Percentiles rank a stretch among this genome's conserved stretches.
Conservation (phyloP, 2,797 vertebrate species). For the Eidolon dupreanum region DNA sequence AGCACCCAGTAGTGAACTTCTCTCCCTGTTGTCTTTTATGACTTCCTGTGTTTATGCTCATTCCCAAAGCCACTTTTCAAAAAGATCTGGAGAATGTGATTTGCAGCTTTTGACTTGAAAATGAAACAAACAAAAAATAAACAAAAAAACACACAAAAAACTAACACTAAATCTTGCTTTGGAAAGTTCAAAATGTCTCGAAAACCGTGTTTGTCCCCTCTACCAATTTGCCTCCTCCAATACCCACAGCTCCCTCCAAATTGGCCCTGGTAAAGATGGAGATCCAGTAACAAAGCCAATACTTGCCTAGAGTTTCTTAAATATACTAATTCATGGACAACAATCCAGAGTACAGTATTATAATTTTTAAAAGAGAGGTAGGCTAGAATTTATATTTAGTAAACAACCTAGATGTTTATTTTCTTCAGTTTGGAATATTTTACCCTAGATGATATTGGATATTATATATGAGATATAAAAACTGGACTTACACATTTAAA, state of each 20-base stretch:
- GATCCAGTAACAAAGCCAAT: not conserved
- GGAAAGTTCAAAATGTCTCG: not conserved
- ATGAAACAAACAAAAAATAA: not conserved
- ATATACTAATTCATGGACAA: not conserved
- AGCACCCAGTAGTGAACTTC: not conserved
- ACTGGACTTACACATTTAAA: not conserved
- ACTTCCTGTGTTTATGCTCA: not conserved
- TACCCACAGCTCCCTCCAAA: not conserved
- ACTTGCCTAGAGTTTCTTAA: not conserved
- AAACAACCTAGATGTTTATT: not conserved
- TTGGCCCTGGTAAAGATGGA: not conserved
- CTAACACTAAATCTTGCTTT: not conserved
- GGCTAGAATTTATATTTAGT: not conserved
- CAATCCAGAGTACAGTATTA: not conserved
- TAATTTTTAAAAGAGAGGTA: not conserved
- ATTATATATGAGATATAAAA: not conserved
- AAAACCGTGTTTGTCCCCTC: not conserved
- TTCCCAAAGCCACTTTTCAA: not conserved
- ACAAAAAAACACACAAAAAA: not conserved
- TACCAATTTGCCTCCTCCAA: not conserved
- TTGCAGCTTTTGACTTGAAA: not conserved
- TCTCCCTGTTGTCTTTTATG: not conserved
- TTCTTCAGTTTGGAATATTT: not conserved
- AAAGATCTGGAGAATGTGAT: not conserved
- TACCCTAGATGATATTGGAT: not conserved